Evolutionary conservation across 2,797 vertebrate species (phyloP).

Genomic region (Dendrocincla tyrannina): DNA sequence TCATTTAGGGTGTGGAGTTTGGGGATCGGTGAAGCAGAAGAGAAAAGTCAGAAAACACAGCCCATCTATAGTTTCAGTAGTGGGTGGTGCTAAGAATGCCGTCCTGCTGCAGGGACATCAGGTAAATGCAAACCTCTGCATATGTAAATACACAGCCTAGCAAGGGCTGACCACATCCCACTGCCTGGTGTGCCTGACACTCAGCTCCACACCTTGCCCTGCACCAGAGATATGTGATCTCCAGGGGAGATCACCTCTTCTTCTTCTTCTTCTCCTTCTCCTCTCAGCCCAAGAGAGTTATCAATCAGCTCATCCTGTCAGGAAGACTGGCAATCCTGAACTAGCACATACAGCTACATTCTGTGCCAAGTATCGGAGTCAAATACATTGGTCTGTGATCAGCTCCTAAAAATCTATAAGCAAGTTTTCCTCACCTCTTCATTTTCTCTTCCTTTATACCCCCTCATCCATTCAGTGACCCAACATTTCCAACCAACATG

Average conservation of each 20-base stretch:
- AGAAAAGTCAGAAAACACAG: neutral
- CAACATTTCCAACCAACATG: rapidly evolving
- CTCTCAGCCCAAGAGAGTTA: neutral
- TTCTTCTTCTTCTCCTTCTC: neutral
- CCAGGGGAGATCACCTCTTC: neutral
- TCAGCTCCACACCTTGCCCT: neutral
- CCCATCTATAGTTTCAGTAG: neutral
- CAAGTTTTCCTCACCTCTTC: neutral
- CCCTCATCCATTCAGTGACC: neutral
- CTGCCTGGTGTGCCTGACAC: neutral
- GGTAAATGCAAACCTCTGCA: neutral
- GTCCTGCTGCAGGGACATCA: neutral
- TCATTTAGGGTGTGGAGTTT: neutral
- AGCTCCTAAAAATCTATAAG: neutral
- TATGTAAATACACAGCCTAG: neutral
- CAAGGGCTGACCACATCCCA: neutral
- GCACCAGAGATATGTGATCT: neutral
- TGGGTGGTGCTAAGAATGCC: neutral
- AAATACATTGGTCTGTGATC: neutral
- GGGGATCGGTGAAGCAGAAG: neutral
- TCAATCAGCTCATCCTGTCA: neutral
- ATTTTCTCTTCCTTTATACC: neutral
- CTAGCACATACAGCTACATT: neutral
- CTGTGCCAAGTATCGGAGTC: neutral
- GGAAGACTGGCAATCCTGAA: neutral